Evolutionary conservation across 2,888 invertebrate species (phyloP), one percentile per base, ranked within the genome.

Genomic region (Boloria euphrosyne): DNA sequence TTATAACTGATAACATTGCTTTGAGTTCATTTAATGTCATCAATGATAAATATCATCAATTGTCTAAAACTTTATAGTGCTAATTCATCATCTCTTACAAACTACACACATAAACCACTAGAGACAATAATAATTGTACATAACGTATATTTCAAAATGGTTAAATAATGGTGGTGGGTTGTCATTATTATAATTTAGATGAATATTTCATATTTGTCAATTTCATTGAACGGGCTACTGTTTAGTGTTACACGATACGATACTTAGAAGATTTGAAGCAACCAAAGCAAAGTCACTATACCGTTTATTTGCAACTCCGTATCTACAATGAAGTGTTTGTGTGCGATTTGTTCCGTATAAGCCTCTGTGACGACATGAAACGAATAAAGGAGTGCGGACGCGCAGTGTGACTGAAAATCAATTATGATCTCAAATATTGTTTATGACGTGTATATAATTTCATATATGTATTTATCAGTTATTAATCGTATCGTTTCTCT

Each of bases 381-480:
- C 50, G 51, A 31, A 17, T 16, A 47, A 47, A 53, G 58, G 13
- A 52, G 38, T 47, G 46, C 51, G 31, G 18, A 59, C 47, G n/a
- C n/a, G 59, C 16, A 49, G 67, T 54, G 65, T 60, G 70, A 84
- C 83, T 86, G 84, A 82, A 75, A 71, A 81, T 65, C 46, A 84
- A 84, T 84, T 81, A 84, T 89, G 90, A 90, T 90, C 90, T 90
- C 90, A 90, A 86, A 83, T 89, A 86, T 87, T 86, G 83, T 84
- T 83, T 79, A 80, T 84, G 83, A 78, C 78, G 74, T 84, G 82
- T 85, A 83, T 78, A 85, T 84, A 86, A 82, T 79, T 78, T 76
- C 75, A 71, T 74, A 67, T 68, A 60, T 74, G 74, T 77, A 78
- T 74, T 78, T 80, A 61, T 68, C 49, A 57, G 57, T 70, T 59